A percentile compares a stretch with the other conserved stretches of the same genome.
phyloP scores from a whole-genome alignment of 2,113 vertebrate species.

The Equus przewalskii region DNA sequence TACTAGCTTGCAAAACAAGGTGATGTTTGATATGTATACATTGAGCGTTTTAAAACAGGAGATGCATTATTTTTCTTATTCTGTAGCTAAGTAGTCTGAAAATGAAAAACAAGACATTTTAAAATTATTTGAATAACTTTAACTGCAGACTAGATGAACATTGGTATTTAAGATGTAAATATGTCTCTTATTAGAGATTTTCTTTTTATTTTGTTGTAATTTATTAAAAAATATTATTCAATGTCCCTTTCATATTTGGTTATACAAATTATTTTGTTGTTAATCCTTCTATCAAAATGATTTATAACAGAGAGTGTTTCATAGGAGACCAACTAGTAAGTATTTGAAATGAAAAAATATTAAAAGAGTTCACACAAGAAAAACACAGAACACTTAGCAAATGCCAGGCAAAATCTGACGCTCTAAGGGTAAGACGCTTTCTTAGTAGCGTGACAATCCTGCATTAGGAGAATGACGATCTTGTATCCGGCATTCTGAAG shows the following conservation, averaged over 20 bases:
- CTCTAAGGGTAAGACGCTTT: background rate
- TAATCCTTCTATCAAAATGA: background rate
- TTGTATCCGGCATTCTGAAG: background rate
- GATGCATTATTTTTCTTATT: background rate
- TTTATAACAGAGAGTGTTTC: background rate
- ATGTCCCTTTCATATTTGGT: background rate
- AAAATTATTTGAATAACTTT: background rate
- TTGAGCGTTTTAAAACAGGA: background rate
- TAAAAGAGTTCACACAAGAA: background rate
- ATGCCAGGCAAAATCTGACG: background rate
- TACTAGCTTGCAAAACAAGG: background rate
- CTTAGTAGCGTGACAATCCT: background rate
- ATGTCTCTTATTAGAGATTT: background rate
- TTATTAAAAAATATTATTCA: background rate
- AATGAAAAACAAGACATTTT: background rate
- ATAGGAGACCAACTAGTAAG: background rate
- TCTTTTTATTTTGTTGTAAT: background rate
- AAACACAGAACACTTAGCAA: background rate
- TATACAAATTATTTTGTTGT: background rate
- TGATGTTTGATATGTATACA: background rate
- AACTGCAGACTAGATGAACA: background rate
- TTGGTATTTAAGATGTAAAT: background rate
- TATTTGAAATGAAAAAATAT: background rate
- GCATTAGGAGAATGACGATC: rapidly evolving
- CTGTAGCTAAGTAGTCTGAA: background rate